Base-by-base conservation (phyloP, 2,797 vertebrate genomes). In the Crenichthys baileyi region DNA sequence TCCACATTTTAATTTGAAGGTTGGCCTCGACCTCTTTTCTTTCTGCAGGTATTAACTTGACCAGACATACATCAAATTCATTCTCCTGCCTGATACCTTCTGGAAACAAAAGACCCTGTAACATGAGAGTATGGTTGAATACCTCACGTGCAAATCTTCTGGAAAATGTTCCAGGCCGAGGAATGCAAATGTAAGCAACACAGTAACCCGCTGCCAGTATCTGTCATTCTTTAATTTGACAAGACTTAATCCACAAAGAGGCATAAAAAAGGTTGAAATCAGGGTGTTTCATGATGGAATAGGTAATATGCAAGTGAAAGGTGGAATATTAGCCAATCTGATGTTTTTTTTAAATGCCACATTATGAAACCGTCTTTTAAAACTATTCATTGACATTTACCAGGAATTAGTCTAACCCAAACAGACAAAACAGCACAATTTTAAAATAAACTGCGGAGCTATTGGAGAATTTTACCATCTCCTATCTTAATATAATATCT, bases 401-500 rank as follows among this genome's bases (percentile, higher is more conserved):
- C 70, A 60, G 81, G 50, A 81, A 76, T 71, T 39, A 68, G 11
- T 78, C 51, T 83, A 83, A 90, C 82, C 78, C 15, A 72, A 67
- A 79, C 70, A 74, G 85, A 89, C 84, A 81, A 76, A 83, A 51
- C 51, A 75, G 76, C 83, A 80, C 61, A 73, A 73, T 60, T 67
- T 2, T 56, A 53, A 24, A 70, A 18, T 84, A 24, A 63, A 67
- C 82, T 73, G 61, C 65, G 53, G 71, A 72, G 61, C 36, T 31
- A 75, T 76, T 78, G 75, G 70, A 77, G 81, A 78, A 83, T 70
- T 70, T 87, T 77, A 80, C 77, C 76, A 83, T 82, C 81, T 90
- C 74, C 55, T 7, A 9, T 6, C 0, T 0, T 83, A 85, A 87
- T 88, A 84, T 0, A 48, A 86, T 90, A 72, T 84, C 74, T 79